Evolutionary conservation across 2,888 invertebrate species (phyloP).

Genomic region (Pyrrhia umbra): DNA sequence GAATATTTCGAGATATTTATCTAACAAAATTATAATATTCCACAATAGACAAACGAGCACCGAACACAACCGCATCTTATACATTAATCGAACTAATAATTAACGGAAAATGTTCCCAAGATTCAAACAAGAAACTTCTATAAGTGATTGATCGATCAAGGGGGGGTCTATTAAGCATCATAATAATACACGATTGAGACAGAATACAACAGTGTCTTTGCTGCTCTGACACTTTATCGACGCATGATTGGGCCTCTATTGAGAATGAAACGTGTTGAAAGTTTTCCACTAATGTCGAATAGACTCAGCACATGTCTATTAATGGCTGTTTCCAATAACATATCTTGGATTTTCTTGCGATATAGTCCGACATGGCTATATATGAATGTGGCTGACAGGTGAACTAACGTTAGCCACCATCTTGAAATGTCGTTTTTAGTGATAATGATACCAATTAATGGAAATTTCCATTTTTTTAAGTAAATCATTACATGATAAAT

Average conservation of each 20-base stretch:
- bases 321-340: too few species aligned
- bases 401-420: too few species aligned
- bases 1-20: conserved; percentile 37
- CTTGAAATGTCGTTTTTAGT: too few species aligned
- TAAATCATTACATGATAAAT: too few species aligned
- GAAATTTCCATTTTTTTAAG: too few species aligned
- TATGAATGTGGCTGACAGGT: too few species aligned
- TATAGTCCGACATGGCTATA: too few species aligned
- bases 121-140: conserved; percentile 39
- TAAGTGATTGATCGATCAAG: conserved; percentile 39
- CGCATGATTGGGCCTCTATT: conserved; percentile 31
- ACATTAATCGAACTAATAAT: conserved; percentile 21
- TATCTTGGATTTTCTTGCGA: too few species aligned
- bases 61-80: conserved; percentile 19
- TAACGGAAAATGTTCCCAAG: conserved; percentile 43
- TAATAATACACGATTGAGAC: conserved; percentile 28
- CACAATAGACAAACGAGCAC: conserved; percentile 27
- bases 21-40: conserved; percentile 15
- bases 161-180: conserved; percentile 15
- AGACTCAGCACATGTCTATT: neutral
- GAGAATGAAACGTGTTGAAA: conserved; percentile 33
- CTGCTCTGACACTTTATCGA: conserved; percentile 20
- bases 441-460: too few species aligned
- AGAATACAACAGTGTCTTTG: conserved; percentile 29
- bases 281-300: conserved; percentile 37